Percentiles rank a stretch among this genome's conserved stretches.
These are phyloP conservation scores for Caenorhabditis remanei DNA, from an alignment of 1,140 invertebrate genomes.

Conservation along the genomic window DNA sequence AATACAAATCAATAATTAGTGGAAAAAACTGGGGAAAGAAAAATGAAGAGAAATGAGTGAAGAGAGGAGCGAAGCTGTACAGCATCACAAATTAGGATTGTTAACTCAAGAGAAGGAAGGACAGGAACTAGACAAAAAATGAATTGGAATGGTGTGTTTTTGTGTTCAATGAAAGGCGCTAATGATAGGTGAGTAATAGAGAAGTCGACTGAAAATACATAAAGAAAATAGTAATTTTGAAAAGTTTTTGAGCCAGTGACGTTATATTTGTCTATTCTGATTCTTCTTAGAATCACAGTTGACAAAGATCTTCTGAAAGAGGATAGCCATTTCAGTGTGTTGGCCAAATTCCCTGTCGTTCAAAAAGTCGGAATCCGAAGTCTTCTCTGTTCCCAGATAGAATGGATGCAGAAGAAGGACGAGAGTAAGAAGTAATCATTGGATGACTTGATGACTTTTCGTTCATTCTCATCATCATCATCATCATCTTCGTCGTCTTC, in stretches of 20 bases:
- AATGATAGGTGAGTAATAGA: neutral
- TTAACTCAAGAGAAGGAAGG: conserved; percentile 10
- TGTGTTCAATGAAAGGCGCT: neutral
- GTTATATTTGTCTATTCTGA: neutral
- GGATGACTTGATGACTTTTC: conserved; percentile 32
- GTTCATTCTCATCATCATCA: conserved; percentile 44
- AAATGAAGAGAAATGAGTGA: conserved; percentile 18
- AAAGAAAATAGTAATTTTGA: neutral
- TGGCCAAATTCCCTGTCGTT: no score
- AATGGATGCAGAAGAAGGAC: no score
- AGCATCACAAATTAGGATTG: conserved; percentile 47
- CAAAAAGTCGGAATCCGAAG: no score
- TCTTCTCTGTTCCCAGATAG: no score
- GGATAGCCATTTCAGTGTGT: no score
- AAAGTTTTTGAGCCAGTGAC: neutral
- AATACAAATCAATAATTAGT: conserved; percentile 54
- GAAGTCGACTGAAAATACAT: neutral
- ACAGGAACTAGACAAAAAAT: neutral
- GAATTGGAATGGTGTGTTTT: neutral
- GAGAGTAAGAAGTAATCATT: neutral
- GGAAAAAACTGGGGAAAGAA: conserved; percentile 16
- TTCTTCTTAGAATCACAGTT: neutral
- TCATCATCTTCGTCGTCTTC: conserved; percentile 8
- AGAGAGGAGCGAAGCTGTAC: neutral
- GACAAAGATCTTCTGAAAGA: neutral